phyloP scores from a whole-genome alignment of 2,888 invertebrate genomes.

The Acanthopleura granulata region DNA sequence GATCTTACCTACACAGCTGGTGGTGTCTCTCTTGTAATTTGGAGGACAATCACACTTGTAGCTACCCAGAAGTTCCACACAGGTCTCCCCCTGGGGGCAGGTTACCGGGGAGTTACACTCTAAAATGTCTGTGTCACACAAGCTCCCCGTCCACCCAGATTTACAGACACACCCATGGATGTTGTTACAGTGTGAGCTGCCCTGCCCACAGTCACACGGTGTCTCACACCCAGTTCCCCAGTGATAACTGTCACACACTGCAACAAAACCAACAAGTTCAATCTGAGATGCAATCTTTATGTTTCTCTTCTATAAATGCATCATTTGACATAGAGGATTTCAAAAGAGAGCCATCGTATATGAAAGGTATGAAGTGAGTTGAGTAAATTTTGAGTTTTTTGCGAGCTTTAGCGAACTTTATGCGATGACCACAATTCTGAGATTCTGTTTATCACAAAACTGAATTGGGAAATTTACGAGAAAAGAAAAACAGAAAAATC shows the following conservation, averaged over 20 bases:
- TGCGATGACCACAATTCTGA: too few species aligned
- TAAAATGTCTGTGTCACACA: constrained; percentile 5
- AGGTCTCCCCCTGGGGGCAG: neutral
- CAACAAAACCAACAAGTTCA: too few species aligned
- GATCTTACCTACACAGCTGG: constrained; percentile 9
- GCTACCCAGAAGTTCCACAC: neutral
- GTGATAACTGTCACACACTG: constrained; percentile 19
- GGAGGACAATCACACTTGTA: neutral
- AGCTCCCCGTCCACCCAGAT: constrained; percentile 6
- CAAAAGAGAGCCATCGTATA: too few species aligned
- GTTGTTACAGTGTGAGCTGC: constrained; percentile 1
- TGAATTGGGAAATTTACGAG: too few species aligned
- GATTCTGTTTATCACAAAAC: too few species aligned
- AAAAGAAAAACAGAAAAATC: too few species aligned
- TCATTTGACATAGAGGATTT: too few species aligned
- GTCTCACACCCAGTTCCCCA: constrained; percentile 22
- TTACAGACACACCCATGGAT: constrained; percentile 16
- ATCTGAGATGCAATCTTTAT: too few species aligned
- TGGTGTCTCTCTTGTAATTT: neutral
- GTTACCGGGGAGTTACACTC: neutral
- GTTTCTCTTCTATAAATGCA: too few species aligned
- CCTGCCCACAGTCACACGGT: constrained; percentile 19
- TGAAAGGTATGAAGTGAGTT: too few species aligned
- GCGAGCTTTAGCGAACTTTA: too few species aligned
- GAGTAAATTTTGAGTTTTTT: too few species aligned